These are phyloP conservation scores for Romanogobio albipinnatus DNA, from an alignment of 2,113 vertebrate genomes.

Conservation along the genomic window DNA sequence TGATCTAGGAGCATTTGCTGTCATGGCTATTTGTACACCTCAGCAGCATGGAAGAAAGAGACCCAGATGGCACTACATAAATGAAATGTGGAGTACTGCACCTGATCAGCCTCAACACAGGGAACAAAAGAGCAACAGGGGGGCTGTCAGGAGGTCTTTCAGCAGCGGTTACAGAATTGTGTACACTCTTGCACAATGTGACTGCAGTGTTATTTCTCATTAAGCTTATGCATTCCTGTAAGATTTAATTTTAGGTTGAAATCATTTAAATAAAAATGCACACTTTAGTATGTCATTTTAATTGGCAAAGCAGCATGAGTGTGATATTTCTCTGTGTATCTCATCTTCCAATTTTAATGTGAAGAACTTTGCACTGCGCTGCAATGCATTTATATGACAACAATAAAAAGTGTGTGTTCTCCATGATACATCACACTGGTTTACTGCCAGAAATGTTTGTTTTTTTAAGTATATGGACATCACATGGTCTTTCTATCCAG, in stretches of 20 bases:
- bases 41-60: constrained; percentile 15
- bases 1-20: background rate
- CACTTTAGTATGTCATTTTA: background rate
- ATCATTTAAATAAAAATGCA: constrained; percentile 3
- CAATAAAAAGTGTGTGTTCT: background rate
- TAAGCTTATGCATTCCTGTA: constrained; percentile 8
- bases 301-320: background rate
- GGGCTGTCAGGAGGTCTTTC: background rate
- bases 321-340: background rate
- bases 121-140: constrained; percentile 29
- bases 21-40: constrained; percentile 18
- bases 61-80: constrained; percentile 14
- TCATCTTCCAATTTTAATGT: background rate
- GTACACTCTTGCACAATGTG: background rate
- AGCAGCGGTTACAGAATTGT: background rate
- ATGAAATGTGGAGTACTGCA: constrained; percentile 16
- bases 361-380: background rate
- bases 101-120: constrained; percentile 32
- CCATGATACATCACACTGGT: background rate
- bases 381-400: background rate
- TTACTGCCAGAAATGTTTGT: background rate
- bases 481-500: constrained; percentile 1
- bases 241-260: background rate
- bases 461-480: background rate
- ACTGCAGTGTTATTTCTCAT: background rate